These are phyloP conservation scores for Pyrgus malvae DNA, from an alignment of 2,888 invertebrate species.

Conservation along the genomic window DNA sequence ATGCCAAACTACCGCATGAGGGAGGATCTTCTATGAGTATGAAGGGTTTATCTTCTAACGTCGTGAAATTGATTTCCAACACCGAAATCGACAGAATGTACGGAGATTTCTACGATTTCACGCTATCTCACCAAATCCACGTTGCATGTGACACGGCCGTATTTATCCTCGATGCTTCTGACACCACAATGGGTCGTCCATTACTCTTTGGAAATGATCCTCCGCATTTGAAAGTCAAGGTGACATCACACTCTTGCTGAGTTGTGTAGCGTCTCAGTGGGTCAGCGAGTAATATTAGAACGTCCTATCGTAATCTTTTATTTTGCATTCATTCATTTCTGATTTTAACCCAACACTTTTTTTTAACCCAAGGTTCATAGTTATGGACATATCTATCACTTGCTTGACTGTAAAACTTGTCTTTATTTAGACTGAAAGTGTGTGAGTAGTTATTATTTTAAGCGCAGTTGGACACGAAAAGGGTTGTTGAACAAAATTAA, in stretches of 20 bases:
- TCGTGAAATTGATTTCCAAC: neutral
- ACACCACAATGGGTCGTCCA: constrained; percentile 67
- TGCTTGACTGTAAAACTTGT: too few species aligned
- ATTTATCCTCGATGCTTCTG: constrained; percentile 44
- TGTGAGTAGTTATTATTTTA: too few species aligned
- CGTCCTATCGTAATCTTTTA: too few species aligned
- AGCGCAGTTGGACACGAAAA: too few species aligned
- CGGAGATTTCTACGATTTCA: constrained; percentile 28
- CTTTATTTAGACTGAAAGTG: too few species aligned
- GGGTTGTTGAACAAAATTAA: too few species aligned
- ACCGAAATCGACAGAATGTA: constrained; percentile 9
- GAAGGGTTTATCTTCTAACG: neutral
- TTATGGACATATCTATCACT: too few species aligned
- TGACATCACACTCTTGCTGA: constrained; percentile 5
- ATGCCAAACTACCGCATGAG: neutral
- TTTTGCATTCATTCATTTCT: too few species aligned
- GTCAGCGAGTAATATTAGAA: too few species aligned
- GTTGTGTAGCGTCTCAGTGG: neutral
- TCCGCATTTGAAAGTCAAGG: constrained; percentile 31
- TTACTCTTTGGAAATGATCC: constrained; percentile 52
- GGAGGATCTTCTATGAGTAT: neutral
- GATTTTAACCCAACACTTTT: too few species aligned
- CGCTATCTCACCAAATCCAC: constrained; percentile 34
- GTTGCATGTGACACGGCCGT: constrained; percentile 30
- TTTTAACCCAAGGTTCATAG: too few species aligned